These are phyloP conservation scores for Euglossa dilemma DNA, from an alignment of 1,140 invertebrate species.

Conservation along the genomic window DNA sequence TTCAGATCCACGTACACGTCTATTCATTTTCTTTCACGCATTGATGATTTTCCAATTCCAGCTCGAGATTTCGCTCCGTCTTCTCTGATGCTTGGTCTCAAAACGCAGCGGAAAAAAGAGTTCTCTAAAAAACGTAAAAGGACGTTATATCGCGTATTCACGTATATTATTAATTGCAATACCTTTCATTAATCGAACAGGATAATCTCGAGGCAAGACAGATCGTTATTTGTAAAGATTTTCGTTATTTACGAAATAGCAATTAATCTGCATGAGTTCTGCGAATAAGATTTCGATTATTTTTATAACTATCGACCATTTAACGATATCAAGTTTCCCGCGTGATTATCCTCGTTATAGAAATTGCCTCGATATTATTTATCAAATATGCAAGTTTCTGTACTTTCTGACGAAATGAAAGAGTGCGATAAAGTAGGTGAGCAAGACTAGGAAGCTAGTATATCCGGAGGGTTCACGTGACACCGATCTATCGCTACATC, in stretches of 20 bases:
- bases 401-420: slow-evolving; percentile 69
- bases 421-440: slow-evolving; percentile 75
- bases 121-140: background rate
- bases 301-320: background rate
- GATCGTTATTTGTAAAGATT: too few species aligned
- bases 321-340: background rate
- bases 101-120: background rate
- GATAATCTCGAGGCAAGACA: too few species aligned
- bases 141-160: too few species aligned
- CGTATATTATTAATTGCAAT: too few species aligned
- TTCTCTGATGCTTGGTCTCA: background rate
- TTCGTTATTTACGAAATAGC: background rate
- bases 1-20: background rate
- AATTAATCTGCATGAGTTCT: background rate
- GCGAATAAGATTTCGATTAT: background rate
- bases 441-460: slow-evolving; percentile 78
- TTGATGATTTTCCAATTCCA: background rate
- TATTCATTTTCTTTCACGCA: background rate
- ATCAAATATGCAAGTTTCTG: slow-evolving; percentile 42
- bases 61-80: background rate
- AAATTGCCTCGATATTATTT: too few species aligned
- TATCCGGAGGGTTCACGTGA: slow-evolving; percentile 79
- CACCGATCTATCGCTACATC: slow-evolving; percentile 77
- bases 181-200: background rate
- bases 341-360: background rate